phyloP scores from a whole-genome alignment of 2,113 vertebrate genomes.

The Engraulis encrasicolus region DNA sequence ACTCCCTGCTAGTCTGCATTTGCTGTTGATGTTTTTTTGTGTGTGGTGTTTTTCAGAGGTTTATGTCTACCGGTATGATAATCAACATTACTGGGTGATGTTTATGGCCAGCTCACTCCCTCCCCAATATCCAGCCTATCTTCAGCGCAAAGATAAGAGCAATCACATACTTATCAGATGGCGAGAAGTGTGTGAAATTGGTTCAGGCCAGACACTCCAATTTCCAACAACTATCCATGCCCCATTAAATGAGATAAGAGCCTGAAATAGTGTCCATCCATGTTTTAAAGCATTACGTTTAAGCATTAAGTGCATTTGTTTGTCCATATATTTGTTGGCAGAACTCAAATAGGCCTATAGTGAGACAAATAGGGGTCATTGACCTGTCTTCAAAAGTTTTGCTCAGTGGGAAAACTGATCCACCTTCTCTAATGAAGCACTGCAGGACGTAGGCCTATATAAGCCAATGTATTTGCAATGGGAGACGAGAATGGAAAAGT shows the following conservation, averaged over 20 bases:
- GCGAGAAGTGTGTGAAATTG: not conserved
- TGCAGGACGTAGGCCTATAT: not conserved
- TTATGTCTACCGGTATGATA: not conserved
- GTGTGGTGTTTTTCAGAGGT: not conserved
- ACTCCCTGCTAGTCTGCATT: no score
- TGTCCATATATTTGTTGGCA: not conserved
- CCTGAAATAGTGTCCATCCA: not conserved
- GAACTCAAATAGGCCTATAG: not conserved
- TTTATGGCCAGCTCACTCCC: not conserved
- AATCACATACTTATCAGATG: not conserved
- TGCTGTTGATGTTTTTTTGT: no score
- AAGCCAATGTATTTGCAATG: not conserved
- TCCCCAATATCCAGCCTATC: not conserved
- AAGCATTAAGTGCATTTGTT: no score
- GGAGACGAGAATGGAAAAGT: not conserved
- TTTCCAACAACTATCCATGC: not conserved
- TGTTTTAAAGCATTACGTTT: not conserved
- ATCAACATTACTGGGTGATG: not conserved
- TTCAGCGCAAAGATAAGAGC: not conserved
- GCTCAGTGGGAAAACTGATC: not conserved
- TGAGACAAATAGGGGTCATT: not conserved
- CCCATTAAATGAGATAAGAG: not conserved
- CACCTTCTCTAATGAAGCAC: not conserved
- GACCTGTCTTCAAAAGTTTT: not conserved
- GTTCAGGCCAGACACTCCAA: not conserved